Evolutionary conservation across 2,888 invertebrate species (phyloP).

Genomic region (Folsomia manolachei): DNA sequence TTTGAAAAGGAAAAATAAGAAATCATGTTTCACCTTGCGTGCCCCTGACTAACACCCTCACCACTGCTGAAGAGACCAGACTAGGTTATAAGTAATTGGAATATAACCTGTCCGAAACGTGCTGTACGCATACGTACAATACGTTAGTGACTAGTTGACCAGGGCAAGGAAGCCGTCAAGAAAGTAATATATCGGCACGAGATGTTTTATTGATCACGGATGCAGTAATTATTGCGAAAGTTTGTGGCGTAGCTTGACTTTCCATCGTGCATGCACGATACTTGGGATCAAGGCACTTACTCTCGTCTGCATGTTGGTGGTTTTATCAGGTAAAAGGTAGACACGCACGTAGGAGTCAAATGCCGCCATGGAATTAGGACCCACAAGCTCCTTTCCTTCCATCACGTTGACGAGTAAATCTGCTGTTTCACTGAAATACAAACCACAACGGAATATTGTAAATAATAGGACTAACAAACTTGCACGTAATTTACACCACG

Average conservation of each 20-base stretch:
- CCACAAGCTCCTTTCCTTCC: slow-evolving; percentile 71
- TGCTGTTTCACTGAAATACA: slow-evolving; percentile 59
- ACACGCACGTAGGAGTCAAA: slow-evolving; percentile 74
- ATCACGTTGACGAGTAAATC: slow-evolving; percentile 69
- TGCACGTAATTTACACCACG: too few relatives aligned
- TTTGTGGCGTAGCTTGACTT: too few relatives aligned
- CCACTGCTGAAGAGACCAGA: too few relatives aligned
- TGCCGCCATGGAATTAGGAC: slow-evolving; percentile 59
- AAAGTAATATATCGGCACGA: slow-evolving; percentile 12
- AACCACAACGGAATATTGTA: slow-evolving; percentile 35
- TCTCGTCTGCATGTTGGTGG: slow-evolving; percentile 67
- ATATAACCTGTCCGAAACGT: too few relatives aligned
- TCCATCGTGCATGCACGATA: too few relatives aligned
- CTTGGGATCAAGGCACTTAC: too few relatives aligned
- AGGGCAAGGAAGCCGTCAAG: background rate
- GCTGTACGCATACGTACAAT: background rate
- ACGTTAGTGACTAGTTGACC: too few relatives aligned
- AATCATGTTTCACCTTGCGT: too few relatives aligned
- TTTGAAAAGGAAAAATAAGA: too few relatives aligned
- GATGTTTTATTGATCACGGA: slow-evolving; percentile 4
- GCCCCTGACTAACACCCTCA: too few relatives aligned
- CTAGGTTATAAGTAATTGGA: too few relatives aligned
- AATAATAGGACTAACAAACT: too few relatives aligned
- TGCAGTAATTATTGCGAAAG: background rate
- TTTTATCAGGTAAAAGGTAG: slow-evolving; percentile 69